phyloP scores from a whole-genome alignment of 2,888 invertebrate species.

The Sicus ferrugineus region DNA sequence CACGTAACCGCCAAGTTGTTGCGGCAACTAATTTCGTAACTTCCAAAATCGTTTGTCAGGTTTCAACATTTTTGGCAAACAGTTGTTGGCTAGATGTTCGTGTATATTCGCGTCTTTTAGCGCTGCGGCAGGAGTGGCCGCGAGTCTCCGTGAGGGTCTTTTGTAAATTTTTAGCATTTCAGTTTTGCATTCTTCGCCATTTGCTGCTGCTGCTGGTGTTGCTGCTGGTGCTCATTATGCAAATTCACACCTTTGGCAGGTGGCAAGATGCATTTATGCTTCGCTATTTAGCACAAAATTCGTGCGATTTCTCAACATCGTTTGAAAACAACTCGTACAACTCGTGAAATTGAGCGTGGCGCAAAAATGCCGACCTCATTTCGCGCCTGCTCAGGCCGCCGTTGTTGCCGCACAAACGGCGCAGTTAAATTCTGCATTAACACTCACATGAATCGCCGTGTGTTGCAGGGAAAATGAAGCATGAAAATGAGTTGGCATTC shows the following conservation, averaged over 20 bases:
- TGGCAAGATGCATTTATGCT: background rate
- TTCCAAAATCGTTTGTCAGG: background rate
- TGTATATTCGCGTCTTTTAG: too few relatives aligned
- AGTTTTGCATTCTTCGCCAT: too few relatives aligned
- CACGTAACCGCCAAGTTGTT: background rate
- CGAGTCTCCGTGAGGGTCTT: background rate
- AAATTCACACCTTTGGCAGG: constrained; percentile 2
- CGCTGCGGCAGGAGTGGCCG: background rate
- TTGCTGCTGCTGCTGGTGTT: background rate
- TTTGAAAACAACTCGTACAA: background rate
- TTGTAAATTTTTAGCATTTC: background rate
- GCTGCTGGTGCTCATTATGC: background rate
- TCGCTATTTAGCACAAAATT: constrained; percentile 24
- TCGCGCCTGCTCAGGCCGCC: background rate
- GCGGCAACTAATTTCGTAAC: background rate
- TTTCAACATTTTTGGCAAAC: too few relatives aligned
- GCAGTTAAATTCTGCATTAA: too few relatives aligned
- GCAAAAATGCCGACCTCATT: background rate
- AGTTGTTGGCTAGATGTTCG: too few relatives aligned
- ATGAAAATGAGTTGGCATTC: too few relatives aligned
- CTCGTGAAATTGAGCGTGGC: background rate
- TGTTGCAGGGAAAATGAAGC: too few relatives aligned
- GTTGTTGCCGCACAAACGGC: background rate
- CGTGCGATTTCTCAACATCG: constrained; percentile 28
- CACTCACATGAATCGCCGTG: too few relatives aligned